Evolutionary conservation across 23 tunicate species (phyloP), one percentile per base, ranked within the genome.

Genomic region (Styela plicata): DNA sequence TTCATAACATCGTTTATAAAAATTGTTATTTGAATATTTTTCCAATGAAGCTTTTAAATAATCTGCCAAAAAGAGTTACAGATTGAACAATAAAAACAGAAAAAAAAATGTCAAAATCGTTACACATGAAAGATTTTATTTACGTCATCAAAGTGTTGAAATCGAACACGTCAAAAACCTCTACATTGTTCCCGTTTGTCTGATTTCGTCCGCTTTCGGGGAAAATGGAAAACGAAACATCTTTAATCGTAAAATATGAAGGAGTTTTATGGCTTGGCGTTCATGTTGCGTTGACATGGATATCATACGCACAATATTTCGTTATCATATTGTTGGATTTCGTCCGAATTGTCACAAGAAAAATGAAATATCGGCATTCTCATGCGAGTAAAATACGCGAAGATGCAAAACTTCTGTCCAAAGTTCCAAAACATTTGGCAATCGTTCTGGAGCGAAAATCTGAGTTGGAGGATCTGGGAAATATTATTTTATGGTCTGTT

Each of bases 371-470:
- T 2, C 32, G 61, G 7, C 13, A 69, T 24, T 29, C 33, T 34
- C 23, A 25, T 23, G 24, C 63, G 16, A 20, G 29, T 68, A 35
- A 81, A 67, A 33, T 81, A 2, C 36, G 31, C 2, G 85, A 81
- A 66, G 31, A 81, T 31, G 76, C 77, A 5, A 81, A 81, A 69
- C 24, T 34, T n/a, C 26, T 81, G 26, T 21, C 28, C 3, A 81
- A 81, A 32, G 34, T 69, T 26, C 85, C 85, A 2, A 68, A 81
- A 26, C 85, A 81, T 34, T 3, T 81, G 2, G 76, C 71, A 2
- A 33, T 81, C 26, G 33, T 81, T 31, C 21, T 34, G 2, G 85
- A 81, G n/a, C 77, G 67, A 7, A 74, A 81, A 18, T 34, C 71
- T 69, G 22, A n/a, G 26, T 69, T 81, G 29, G 52, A 68, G 3